A percentile compares a stretch with the other conserved stretches of the same genome.
Conservation (phyloP, 2,797 vertebrate genomes). For the Microctenopoma stevenorrisi region DNA sequence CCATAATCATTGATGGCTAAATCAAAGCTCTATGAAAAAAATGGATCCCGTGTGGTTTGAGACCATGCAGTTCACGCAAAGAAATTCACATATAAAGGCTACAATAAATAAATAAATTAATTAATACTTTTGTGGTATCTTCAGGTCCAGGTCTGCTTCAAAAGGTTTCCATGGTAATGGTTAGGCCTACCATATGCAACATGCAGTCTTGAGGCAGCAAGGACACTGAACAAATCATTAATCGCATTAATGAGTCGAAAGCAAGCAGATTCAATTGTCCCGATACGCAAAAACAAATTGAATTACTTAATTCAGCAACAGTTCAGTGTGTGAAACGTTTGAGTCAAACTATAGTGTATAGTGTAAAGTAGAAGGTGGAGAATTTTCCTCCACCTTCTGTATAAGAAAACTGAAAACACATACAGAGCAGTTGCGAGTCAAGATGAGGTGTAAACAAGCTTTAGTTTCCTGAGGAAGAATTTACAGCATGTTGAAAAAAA, state of each 20-base stretch:
- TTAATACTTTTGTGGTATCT: no score
- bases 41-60: background rate
- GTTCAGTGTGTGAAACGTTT: background rate
- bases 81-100: background rate
- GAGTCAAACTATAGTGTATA: background rate
- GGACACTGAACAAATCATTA: background rate
- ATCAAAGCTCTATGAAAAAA: no score
- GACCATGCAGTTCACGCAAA: background rate
- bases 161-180: background rate
- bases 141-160: background rate
- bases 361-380: background rate
- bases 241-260: background rate
- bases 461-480: background rate
- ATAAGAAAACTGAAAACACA: slow-evolving; percentile 15
- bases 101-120: no score
- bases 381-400: background rate
- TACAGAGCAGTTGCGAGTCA: background rate
- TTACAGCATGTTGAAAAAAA: background rate
- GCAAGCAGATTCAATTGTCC: background rate
- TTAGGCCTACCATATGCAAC: background rate
- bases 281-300: background rate
- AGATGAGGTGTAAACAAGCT: background rate
- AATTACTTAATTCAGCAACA: background rate
- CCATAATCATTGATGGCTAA: slow-evolving; percentile 12
- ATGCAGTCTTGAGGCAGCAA: background rate